These are phyloP conservation scores for Molanna angustata DNA, from an alignment of 2,888 invertebrate genomes.

Conservation along the genomic window DNA sequence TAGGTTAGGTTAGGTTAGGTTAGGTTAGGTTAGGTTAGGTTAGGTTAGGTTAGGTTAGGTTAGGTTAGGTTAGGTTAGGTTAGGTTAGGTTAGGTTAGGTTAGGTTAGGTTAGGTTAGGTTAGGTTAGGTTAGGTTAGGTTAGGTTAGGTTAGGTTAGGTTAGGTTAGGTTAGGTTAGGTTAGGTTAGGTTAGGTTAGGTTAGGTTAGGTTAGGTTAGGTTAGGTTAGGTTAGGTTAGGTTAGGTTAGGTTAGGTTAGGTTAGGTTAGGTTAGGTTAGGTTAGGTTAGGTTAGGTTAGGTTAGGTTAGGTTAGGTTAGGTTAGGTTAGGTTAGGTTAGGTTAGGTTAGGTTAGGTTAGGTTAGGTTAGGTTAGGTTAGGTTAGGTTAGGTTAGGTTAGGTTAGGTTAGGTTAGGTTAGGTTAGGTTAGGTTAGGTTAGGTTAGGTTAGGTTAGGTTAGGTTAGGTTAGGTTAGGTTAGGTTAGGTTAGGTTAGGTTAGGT, in stretches of 20 bases:
- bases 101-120: conserved; percentile 18
- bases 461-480: conserved; percentile 27
- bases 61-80: conserved; percentile 10
- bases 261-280: conserved; percentile 16
- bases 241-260: conserved; percentile 14
- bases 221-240: conserved; percentile 12
- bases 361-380: conserved; percentile 11
- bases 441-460: conserved; percentile 27
- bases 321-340: conserved; percentile 11
- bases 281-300: conserved; percentile 17
- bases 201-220: conserved; percentile 18
- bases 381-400: conserved; percentile 10
- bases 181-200: conserved; percentile 18
- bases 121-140: conserved; percentile 17
- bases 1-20: conserved; percentile 11
- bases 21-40: conserved; percentile 11
- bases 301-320: conserved; percentile 11
- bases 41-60: conserved; percentile 10
- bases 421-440: conserved; percentile 26
- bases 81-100: conserved; percentile 13
- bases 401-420: conserved; percentile 15
- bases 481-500: conserved; percentile 29
- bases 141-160: conserved; percentile 16
- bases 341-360: conserved; percentile 9
- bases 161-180: conserved; percentile 17